These are phyloP conservation scores for Pseudopleuronectes americanus DNA, from an alignment of 2,797 vertebrate genomes.

Conservation along the genomic window DNA sequence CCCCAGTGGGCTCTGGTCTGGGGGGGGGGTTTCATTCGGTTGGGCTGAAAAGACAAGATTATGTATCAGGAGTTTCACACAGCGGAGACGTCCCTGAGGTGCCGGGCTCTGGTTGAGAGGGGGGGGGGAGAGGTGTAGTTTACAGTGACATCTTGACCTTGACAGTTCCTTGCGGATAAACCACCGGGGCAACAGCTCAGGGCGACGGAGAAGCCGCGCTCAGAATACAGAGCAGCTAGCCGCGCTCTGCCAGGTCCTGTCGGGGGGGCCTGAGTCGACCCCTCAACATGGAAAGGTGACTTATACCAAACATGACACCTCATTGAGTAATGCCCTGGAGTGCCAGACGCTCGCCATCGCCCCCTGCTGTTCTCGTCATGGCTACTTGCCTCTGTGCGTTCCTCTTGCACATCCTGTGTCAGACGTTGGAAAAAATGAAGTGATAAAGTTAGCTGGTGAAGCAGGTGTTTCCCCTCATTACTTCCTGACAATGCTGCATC, in stretches of 20 bases:
- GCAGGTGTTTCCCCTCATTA: slow-evolving; percentile 83
- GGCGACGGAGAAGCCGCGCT: slow-evolving; percentile 17
- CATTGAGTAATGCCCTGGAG: slow-evolving; percentile 33
- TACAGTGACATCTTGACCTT: slow-evolving; percentile 71
- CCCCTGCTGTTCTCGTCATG: slow-evolving; percentile 66
- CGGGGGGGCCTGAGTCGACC: background rate
- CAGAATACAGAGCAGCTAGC: slow-evolving; percentile 50
- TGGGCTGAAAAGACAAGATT: slow-evolving; percentile 56
- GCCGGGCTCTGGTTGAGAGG: slow-evolving; percentile 22
- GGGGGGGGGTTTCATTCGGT: slow-evolving; percentile 29
- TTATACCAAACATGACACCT: slow-evolving; percentile 45
- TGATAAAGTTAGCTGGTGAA: slow-evolving; percentile 64
- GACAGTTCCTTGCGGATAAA: slow-evolving; percentile 58
- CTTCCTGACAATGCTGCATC: slow-evolving; percentile 80
- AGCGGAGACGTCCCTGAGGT: slow-evolving; percentile 48
- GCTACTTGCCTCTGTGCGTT: slow-evolving; percentile 73
- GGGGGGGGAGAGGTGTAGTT: slow-evolving; percentile 40
- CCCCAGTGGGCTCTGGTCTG: slow-evolving; percentile 37
- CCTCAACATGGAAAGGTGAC: slow-evolving; percentile 28
- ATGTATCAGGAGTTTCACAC: slow-evolving; percentile 56
- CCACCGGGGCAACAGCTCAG: slow-evolving; percentile 49
- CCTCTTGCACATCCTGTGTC: slow-evolving; percentile 71
- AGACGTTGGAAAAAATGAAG: slow-evolving; percentile 69
- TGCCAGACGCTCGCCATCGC: slow-evolving; percentile 40
- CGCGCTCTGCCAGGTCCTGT: background rate